These are phyloP conservation scores for Pyxicephalus adspersus DNA, from an alignment of 2,113 vertebrate species.

Conservation along the genomic window DNA sequence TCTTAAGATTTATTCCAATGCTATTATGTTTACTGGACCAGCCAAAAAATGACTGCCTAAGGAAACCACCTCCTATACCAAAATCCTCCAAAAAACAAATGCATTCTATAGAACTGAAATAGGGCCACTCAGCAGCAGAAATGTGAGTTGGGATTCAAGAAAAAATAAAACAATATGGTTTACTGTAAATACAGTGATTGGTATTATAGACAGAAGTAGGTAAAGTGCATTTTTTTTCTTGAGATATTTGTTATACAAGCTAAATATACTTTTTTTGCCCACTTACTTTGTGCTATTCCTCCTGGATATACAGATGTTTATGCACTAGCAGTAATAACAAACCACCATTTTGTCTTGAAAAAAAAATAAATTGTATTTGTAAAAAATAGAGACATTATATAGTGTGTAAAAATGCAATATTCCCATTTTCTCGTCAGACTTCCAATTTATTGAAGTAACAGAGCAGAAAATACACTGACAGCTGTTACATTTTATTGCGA, in stretches of 20 bases:
- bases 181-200: constrained; percentile 7
- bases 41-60: no score
- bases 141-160: constrained; percentile 9
- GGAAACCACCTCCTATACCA: no score
- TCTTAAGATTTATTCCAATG: no score
- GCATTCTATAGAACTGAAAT: constrained; percentile 33
- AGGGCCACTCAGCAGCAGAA: constrained; percentile 59
- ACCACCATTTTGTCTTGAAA: constrained; percentile 82
- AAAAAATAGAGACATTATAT: constrained; percentile 82
- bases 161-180: constrained; percentile 58
- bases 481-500: constrained; percentile 99
- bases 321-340: constrained; percentile 86
- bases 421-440: constrained; percentile 89
- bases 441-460: constrained; percentile 99
- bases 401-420: constrained; percentile 88
- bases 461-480: constrained; percentile 99
- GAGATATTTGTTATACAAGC: constrained; percentile 77
- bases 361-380: constrained; percentile 93
- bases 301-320: constrained; percentile 84
- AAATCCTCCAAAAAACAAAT: no score
- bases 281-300: constrained; percentile 82
- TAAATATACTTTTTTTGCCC: constrained; percentile 79
- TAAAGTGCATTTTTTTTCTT: constrained; percentile 84
- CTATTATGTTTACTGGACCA: no score
- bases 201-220: constrained; percentile 74